These are phyloP conservation scores for Epinephelus awoara DNA, from an alignment of 2,797 vertebrate genomes.

Conservation along the genomic window DNA sequence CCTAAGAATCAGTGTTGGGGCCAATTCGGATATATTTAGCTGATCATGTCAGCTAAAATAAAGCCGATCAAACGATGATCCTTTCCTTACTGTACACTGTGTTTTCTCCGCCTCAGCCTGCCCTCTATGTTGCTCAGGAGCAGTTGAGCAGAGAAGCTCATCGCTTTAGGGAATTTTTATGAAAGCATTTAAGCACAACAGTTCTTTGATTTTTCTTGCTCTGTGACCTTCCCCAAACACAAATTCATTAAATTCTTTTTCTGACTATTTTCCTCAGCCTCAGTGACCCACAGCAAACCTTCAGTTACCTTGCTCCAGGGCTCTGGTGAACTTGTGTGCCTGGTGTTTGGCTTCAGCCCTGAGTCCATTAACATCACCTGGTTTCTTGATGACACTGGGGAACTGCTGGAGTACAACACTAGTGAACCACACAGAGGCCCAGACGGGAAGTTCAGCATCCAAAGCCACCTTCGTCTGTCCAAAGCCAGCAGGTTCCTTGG, in stretches of 20 bases:
- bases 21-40: background rate
- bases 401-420: constrained; percentile 44
- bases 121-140: background rate
- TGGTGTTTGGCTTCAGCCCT: constrained; percentile 81
- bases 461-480: constrained; percentile 71
- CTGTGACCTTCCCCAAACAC: background rate
- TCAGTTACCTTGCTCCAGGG: constrained; percentile 70
- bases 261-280: constrained; percentile 50
- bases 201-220: background rate
- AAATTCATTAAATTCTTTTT: background rate
- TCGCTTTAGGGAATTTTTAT: background rate
- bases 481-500: constrained; percentile 60
- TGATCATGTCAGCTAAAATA: background rate
- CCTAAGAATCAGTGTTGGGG: too few relatives aligned
- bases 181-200: background rate
- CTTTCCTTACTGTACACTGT: background rate
- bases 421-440: constrained; percentile 58
- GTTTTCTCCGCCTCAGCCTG: background rate
- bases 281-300: constrained; percentile 57
- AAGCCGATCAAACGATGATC: background rate
- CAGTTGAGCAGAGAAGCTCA: background rate
- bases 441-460: constrained; percentile 78
- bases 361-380: constrained; percentile 79
- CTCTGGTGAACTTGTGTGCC: constrained; percentile 75
- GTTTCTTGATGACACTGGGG: constrained; percentile 52